These are phyloP conservation scores for Notarius lentiginosus DNA, from an alignment of 2,113 vertebrate species.

Conservation along the genomic window DNA sequence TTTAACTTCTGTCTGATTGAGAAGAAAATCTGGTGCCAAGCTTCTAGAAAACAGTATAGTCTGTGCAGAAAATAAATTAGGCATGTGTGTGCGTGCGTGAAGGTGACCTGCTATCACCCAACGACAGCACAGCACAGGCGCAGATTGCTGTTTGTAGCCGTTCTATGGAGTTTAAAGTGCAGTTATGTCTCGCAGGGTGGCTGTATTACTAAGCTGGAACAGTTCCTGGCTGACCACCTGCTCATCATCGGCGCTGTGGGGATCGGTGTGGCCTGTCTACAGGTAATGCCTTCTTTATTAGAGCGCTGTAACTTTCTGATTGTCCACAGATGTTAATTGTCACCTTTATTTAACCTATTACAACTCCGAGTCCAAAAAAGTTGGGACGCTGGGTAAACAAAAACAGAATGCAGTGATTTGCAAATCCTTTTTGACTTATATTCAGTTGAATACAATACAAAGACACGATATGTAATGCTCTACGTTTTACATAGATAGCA, in stretches of 20 bases:
- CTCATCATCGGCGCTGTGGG: slow-evolving; percentile 82
- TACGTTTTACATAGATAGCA: no score
- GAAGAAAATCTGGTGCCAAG: background rate
- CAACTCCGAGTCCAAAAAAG: no score
- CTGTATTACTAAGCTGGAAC: slow-evolving; percentile 81
- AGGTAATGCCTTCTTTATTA: slow-evolving; percentile 64
- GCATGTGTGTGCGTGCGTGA: background rate
- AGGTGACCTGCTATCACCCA: slow-evolving; percentile 11
- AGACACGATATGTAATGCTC: no score
- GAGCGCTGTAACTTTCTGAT: background rate
- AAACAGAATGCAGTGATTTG: no score
- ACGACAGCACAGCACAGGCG: background rate
- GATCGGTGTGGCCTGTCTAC: slow-evolving; percentile 83
- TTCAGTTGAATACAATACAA: no score
- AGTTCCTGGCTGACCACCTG: slow-evolving; percentile 80
- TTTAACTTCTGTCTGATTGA: background rate
- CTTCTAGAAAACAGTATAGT: background rate
- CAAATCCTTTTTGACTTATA: no score
- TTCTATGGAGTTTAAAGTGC: background rate
- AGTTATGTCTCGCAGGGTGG: slow-evolving; percentile 73
- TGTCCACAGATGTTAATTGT: background rate
- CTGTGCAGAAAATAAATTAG: background rate
- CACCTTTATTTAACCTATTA: background rate
- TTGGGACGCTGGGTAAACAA: no score
- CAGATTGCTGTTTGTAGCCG: background rate